Conservation (phyloP, 2,113 vertebrate species). For the Peucedramus taeniatus region DNA sequence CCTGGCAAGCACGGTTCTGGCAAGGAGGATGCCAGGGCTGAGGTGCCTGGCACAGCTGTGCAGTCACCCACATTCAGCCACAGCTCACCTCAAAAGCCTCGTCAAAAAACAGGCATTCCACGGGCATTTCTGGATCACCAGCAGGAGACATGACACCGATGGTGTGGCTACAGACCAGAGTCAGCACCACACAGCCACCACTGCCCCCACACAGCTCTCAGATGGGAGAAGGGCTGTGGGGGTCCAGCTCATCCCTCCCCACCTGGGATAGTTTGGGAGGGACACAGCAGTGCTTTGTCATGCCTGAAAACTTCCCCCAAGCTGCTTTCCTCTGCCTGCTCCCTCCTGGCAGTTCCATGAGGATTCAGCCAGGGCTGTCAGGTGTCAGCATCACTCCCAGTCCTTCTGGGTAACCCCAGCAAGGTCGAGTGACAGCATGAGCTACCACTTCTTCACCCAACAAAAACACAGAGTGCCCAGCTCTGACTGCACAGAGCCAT, state of each 20-base stretch:
- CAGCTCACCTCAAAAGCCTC: background rate
- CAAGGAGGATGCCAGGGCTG: background rate
- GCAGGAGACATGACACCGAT: fast-evolving
- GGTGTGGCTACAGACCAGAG: background rate
- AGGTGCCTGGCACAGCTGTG: fast-evolving
- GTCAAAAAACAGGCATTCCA: background rate
- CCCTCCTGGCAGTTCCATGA: background rate
- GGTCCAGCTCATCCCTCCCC: background rate
- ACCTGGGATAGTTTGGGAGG: background rate
- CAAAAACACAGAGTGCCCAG: background rate
- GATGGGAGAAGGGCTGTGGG: background rate
- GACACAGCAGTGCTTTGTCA: background rate
- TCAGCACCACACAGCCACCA: background rate
- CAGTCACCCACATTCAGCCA: background rate
- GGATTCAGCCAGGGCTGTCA: background rate
- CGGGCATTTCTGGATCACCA: background rate
- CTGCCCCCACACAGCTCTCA: fast-evolving
- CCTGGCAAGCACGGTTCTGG: background rate
- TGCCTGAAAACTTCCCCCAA: background rate
- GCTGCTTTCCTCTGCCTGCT: background rate
- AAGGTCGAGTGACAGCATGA: background rate
- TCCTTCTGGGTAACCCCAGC: background rate
- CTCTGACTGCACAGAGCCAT: background rate
- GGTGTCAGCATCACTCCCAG: background rate
- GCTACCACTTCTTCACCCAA: background rate